Evolutionary conservation across 2,888 invertebrate genomes (phyloP).

Genomic region (Hecatera dysodea): DNA sequence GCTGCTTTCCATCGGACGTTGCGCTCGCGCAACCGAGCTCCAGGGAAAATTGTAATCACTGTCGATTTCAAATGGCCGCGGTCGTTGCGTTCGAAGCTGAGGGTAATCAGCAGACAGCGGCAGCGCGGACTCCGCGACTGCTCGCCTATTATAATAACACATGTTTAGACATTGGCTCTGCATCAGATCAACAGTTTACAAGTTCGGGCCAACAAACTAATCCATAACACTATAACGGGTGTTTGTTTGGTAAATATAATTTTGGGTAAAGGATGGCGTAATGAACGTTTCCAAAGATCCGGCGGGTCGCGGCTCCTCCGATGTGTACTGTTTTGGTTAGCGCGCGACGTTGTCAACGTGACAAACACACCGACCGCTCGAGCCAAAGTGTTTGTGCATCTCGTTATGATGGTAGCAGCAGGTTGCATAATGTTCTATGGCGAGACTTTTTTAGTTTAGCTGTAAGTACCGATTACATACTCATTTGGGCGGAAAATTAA

Average conservation of each 20-base stretch:
- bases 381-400: slow-evolving; percentile 76
- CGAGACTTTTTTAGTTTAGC: slow-evolving; percentile 55
- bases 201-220: slow-evolving; percentile 75
- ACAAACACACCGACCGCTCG: slow-evolving; percentile 76
- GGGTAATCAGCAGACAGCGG: slow-evolving; percentile 72
- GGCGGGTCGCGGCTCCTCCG: slow-evolving; percentile 70
- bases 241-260: slow-evolving; percentile 80
- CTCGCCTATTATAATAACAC: slow-evolving; percentile 74
- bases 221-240: slow-evolving; percentile 71
- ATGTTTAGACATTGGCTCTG: slow-evolving; percentile 71
- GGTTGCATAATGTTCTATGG: slow-evolving; percentile 68
- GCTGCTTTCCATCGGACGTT: slow-evolving; percentile 90
- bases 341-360: slow-evolving; percentile 81
- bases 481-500: slow-evolving; percentile 26
- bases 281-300: slow-evolving; percentile 74
- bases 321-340: slow-evolving; percentile 81
- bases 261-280: slow-evolving; percentile 75
- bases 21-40: slow-evolving; percentile 87
- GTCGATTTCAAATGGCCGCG: slow-evolving; percentile 89
- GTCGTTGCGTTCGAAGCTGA: slow-evolving; percentile 81
- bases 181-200: slow-evolving; percentile 77
- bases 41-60: slow-evolving; percentile 91
- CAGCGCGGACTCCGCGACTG: slow-evolving; percentile 40
- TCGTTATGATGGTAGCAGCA: slow-evolving; percentile 71
- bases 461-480: slow-evolving; percentile 32